A percentile compares a stretch with the other conserved stretches of the same genome.
Evolutionary conservation across 1,140 invertebrate species (phyloP).

Genomic region (Pseudobourletiella spinata): DNA sequence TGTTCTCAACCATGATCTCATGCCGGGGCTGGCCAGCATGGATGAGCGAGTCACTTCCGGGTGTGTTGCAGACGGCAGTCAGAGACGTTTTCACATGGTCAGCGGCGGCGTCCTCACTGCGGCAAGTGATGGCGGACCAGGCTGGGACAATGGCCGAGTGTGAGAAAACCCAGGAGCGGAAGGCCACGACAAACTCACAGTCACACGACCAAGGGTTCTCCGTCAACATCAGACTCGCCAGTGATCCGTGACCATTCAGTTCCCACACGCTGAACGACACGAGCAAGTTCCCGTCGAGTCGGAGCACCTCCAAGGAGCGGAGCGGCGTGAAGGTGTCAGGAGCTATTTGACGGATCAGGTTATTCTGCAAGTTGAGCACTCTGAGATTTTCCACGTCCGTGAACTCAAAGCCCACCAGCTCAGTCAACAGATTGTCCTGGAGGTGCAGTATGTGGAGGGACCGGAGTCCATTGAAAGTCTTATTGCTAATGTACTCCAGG

Average conservation of each 20-base stretch:
- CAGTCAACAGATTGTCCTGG: slow-evolving; percentile 69
- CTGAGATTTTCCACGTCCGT: slow-evolving; percentile 67
- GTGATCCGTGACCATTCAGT: slow-evolving; percentile 57
- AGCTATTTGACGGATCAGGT: slow-evolving; percentile 64
- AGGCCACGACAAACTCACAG: slow-evolving; percentile 57
- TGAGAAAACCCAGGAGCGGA: slow-evolving; percentile 22
- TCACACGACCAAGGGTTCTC: slow-evolving; percentile 82
- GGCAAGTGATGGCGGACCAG: neutral
- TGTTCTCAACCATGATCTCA: no score
- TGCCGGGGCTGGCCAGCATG: no score
- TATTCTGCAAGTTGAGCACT: slow-evolving; percentile 81
- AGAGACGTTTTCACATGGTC: no score
- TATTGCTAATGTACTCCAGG: slow-evolving; percentile 76
- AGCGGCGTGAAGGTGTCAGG: slow-evolving; percentile 69
- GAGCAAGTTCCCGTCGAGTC: slow-evolving; percentile 75
- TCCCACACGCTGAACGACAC: slow-evolving; percentile 67
- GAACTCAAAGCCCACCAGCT: slow-evolving; percentile 79
- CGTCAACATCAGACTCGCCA: slow-evolving; percentile 42
- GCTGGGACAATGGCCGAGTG: neutral
- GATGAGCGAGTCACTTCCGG: no score
- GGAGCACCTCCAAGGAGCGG: slow-evolving; percentile 64
- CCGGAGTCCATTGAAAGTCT: slow-evolving; percentile 80
- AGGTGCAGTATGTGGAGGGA: slow-evolving; percentile 71
- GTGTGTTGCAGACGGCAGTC: no score
- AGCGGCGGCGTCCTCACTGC: no score